Evolutionary conservation across 2,888 invertebrate species (phyloP).

Genomic region (Eristalis intricaria): DNA sequence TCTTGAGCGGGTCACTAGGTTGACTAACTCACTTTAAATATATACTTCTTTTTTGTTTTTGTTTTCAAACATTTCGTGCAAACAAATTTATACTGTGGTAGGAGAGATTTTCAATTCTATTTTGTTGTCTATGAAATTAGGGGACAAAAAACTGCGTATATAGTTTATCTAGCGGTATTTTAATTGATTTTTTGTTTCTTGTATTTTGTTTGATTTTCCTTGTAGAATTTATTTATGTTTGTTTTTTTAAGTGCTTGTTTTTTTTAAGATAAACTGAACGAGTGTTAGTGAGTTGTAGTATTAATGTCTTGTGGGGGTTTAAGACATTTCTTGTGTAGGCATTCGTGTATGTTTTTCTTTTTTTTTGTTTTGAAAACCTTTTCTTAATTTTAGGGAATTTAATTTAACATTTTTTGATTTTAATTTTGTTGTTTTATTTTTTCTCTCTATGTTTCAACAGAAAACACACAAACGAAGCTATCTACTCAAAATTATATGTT

Average conservation of each 20-base stretch:
- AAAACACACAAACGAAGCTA: constrained; percentile 46
- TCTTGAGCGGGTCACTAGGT: constrained; percentile 66
- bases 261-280: constrained; percentile 17
- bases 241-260: constrained; percentile 19
- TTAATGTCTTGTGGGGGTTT: neutral
- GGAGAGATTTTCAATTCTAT: constrained; percentile 37
- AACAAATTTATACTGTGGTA: constrained; percentile 60
- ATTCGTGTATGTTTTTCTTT: neutral
- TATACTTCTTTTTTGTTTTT: constrained; percentile 17
- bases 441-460: constrained; percentile 13
- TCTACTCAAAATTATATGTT: constrained; percentile 6
- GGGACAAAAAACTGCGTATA: neutral
- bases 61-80: constrained; percentile 63
- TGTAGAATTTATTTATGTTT: neutral
- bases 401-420: neutral
- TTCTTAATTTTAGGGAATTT: constrained; percentile 1
- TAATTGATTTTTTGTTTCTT: constrained; percentile 5
- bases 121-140: neutral
- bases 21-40: constrained; percentile 42
- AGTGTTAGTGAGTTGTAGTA: constrained; percentile 7
- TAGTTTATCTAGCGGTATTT: constrained; percentile 4
- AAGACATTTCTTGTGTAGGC: constrained; percentile 4
- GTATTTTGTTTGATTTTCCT: neutral
- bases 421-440: neutral
- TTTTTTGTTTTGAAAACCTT: constrained; percentile 10